These are phyloP conservation scores for Morone saxatilis DNA, from an alignment of 2,113 vertebrate species.

Conservation along the genomic window DNA sequence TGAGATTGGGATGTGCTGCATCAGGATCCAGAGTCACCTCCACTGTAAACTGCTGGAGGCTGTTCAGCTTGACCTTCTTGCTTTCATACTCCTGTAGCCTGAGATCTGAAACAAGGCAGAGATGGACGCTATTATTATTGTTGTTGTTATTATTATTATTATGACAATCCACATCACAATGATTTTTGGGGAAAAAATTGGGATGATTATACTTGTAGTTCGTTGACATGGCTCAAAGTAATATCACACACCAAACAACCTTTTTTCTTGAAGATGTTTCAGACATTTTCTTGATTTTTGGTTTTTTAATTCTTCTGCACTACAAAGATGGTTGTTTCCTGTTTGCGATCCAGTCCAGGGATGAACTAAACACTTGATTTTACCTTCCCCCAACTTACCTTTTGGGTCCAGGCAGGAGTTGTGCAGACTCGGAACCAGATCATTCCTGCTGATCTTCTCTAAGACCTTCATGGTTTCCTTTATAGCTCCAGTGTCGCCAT, in stretches of 20 bases:
- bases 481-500: background rate
- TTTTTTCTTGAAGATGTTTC: background rate
- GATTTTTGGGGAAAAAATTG: no score
- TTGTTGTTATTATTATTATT: background rate
- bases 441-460: slow-evolving; percentile 3
- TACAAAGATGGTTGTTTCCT: no score
- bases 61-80: background rate
- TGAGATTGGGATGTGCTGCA: background rate
- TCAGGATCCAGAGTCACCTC: slow-evolving; percentile 14
- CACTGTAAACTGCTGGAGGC: background rate
- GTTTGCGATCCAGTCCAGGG: no score
- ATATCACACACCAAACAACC: no score
- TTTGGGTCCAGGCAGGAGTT: background rate
- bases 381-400: background rate
- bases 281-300: no score
- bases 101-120: background rate
- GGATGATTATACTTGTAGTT: no score
- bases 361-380: background rate
- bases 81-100: background rate
- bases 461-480: background rate
- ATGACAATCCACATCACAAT: no score
- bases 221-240: no score
- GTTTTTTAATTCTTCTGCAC: no score
- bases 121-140: background rate
- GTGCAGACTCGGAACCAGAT: background rate